Evolutionary conservation across 2,888 invertebrate species (phyloP), one percentile per base, ranked within the genome.

Genomic region (Cepaea hortensis): DNA sequence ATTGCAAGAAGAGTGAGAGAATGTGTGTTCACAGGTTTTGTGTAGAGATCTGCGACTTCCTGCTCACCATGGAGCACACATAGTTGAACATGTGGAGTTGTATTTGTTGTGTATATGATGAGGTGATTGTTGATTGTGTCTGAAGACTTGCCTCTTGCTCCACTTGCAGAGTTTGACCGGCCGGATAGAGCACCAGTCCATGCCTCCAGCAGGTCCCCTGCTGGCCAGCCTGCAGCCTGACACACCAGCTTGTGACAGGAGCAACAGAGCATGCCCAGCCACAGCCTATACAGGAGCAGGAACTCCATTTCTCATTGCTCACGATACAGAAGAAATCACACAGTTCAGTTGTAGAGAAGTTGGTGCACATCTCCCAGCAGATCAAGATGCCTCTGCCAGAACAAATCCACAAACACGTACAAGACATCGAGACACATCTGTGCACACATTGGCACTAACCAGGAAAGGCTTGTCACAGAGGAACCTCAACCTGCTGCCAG

Each of bases 381-480:
- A 9, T 55, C 4, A 4, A 55, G 55, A 55, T 55, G 5, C 55
- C 55, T n/a, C n/a, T 46, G 48, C 35, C 15, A n/a, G 50, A 48
- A 77, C 77, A 77, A n/a, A 20, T 15, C 79, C 4, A 18, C 55
- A 6, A 9, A 55, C 55, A 55, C 5, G 5, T 6, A 9, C 9
- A 6, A 6, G 4, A 55, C 55, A 6, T 55, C 9, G 5, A 55
- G 55, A 55, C 9, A 55, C 55, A 6, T 55, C 55, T 55, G 55
- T 55, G 55, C 5, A 4, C 4, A 9, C 55, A 6, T 23, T n/a
- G 11, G n/a, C 20, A 72, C 70, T 35, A 9, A 23, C 65, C 15
- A 80, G 23, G 18, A 62, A 65, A 80, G 80, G 83, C 3, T 15
- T 83, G 83, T 35, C 72, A 61, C 55, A 83, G 55, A 72, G 72